Evolutionary conservation across 2,888 invertebrate species (phyloP), one percentile per base, ranked within the genome.

Genomic region (Periphyllus acericola): DNA sequence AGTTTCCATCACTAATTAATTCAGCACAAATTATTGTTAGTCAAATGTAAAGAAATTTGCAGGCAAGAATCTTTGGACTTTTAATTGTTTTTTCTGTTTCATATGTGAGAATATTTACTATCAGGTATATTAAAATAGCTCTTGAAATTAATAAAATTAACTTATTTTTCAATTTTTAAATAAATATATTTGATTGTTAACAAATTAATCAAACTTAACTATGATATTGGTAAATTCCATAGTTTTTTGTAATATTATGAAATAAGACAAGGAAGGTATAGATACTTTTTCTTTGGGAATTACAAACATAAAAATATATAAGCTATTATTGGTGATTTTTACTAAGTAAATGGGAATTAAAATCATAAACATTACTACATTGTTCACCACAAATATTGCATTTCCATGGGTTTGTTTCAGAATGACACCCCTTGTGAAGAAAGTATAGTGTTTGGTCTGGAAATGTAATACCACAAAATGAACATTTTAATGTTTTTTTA

Each of bases 321-420:
- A 21, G 29, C 19, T 8, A 32, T 84, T 25, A 89, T 88, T 97
- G 97, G 93, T 97, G 97, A 92, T 96, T 97, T 92, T 97, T 97
- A 92, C 97, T 97, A 90, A 98, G 93, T 92, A 98, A 94, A 94
- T 98, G 98, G 90, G 97, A 97, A 93, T 98, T 98, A 93, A 99
- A 99, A 92, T 98, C 98, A 93, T 98, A 98, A 87, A 98, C 96
- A 91, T 98, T 97, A 92, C 95, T 96, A 92, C 97, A 97, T 91
- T 96, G 96, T 92, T 97, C 97, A 81, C 98, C 98, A 92, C 99
- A 99, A 90, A 99, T 97, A 93, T 99, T 99, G 92, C 98, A 98
- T 92, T 98, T 98, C 95, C 95, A 99, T 0, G 99, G 98, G 93
- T 98, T 98, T 90, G 97, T 96, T 91, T 98, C 97, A 90, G 98